Conservation (phyloP, 2,888 invertebrate species). For the Pyrochroa serraticornis region DNA sequence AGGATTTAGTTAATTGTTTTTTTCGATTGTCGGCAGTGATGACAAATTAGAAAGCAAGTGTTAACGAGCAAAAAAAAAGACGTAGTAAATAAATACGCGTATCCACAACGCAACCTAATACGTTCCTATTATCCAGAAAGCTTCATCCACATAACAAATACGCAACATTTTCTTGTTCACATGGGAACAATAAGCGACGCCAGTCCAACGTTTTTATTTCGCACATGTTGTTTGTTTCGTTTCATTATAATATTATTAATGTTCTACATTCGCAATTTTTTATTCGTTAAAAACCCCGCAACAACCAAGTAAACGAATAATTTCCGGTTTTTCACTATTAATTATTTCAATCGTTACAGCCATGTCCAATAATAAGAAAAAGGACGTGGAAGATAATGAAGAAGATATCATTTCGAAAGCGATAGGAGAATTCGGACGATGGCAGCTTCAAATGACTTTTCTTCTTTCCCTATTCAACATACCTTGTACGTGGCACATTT, state of each 20-base stretch:
- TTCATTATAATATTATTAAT: slow-evolving; percentile 17
- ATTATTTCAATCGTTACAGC: slow-evolving; percentile 34
- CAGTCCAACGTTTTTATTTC: background rate
- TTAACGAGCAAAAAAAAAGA: too few species aligned
- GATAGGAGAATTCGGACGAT: slow-evolving; percentile 77
- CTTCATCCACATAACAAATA: background rate
- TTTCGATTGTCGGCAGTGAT: background rate
- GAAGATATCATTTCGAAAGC: slow-evolving; percentile 70
- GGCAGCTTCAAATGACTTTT: slow-evolving; percentile 78
- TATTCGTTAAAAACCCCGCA: too few species aligned
- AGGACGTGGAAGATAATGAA: slow-evolving; percentile 54
- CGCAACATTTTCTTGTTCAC: slow-evolving; percentile 15
- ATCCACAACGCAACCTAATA: too few species aligned
- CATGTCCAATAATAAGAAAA: slow-evolving; percentile 43
- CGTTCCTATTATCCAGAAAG: too few species aligned
- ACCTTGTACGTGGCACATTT: slow-evolving; percentile 83
- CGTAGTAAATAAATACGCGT: too few species aligned
- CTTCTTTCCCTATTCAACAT: slow-evolving; percentile 77
- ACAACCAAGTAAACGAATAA: background rate
- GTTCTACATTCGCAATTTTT: slow-evolving; percentile 4
- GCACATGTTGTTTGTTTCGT: slow-evolving; percentile 22
- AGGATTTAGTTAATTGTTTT: too few species aligned
- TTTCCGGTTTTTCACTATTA: background rate
- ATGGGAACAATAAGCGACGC: slow-evolving; percentile 16
- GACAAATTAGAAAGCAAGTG: background rate